Evolutionary conservation across 2,113 vertebrate genomes (phyloP).

Genomic region (Aythya baeri): DNA sequence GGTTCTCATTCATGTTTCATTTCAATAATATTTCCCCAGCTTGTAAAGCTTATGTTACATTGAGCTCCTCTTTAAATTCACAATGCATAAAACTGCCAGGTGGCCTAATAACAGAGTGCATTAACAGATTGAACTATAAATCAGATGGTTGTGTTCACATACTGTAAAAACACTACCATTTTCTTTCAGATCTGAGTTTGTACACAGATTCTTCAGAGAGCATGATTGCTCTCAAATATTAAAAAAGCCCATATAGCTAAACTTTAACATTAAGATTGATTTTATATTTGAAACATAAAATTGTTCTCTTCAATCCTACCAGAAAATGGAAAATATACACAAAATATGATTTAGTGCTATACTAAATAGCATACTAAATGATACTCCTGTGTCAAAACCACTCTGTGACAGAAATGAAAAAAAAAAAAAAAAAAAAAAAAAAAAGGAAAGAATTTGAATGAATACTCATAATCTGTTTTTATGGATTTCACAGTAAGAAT

Average conservation of each 20-base stretch:
- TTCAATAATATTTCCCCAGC: slow-evolving; percentile 87
- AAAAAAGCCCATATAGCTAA: slow-evolving; percentile 52
- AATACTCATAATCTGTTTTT: background rate
- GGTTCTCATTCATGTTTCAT: slow-evolving; percentile 85
- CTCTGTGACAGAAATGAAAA: background rate
- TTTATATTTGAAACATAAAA: slow-evolving; percentile 60
- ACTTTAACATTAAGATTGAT: slow-evolving; percentile 54
- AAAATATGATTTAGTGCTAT: background rate
- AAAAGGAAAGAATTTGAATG: background rate
- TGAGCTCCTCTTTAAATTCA: slow-evolving; percentile 87
- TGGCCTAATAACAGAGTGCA: slow-evolving; percentile 86
- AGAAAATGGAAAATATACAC: slow-evolving; percentile 18
- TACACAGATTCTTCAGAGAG: slow-evolving; percentile 72
- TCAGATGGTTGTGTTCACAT: slow-evolving; percentile 81
- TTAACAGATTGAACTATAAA: slow-evolving; percentile 89
- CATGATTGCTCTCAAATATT: slow-evolving; percentile 68
- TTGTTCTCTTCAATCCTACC: slow-evolving; percentile 35
- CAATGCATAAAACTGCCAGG: slow-evolving; percentile 88
- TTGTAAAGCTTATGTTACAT: slow-evolving; percentile 87
- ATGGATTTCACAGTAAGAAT: background rate
- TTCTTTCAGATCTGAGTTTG: slow-evolving; percentile 77
- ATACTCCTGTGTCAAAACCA: background rate
- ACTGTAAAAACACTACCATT: slow-evolving; percentile 82
- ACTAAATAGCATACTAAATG: too few relatives aligned
- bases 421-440: background rate